Evolutionary conservation across 1,140 invertebrate species (phyloP).

Genomic region (Drosophila lacertosa): DNA sequence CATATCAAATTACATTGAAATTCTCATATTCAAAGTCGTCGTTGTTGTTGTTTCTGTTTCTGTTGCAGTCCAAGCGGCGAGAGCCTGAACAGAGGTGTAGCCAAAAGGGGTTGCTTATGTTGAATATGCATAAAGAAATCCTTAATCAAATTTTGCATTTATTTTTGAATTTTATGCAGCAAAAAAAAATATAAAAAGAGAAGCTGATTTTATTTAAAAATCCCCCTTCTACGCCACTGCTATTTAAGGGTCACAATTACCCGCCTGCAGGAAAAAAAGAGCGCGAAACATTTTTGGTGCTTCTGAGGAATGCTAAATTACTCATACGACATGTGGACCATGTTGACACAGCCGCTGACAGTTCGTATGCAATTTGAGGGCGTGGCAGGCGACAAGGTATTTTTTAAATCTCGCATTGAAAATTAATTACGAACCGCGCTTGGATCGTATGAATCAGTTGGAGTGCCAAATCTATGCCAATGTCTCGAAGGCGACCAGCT

Average conservation of each 20-base stretch:
- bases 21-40: conserved; percentile 65
- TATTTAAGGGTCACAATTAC: too few relatives aligned
- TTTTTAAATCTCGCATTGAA: conserved; percentile 9
- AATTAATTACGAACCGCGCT: conserved; percentile 18
- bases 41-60: conserved; percentile 19
- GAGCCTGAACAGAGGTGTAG: conserved; percentile 16
- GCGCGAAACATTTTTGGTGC: conserved; percentile 41
- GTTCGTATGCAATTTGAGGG: conserved; percentile 20
- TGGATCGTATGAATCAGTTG: conserved; percentile 26
- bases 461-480: conserved; percentile 33
- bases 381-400: conserved; percentile 24
- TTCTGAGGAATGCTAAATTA: conserved; percentile 67
- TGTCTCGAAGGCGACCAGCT: conserved; percentile 4
- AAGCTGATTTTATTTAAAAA: too few relatives aligned
- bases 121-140: too few relatives aligned
- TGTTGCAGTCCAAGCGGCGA: conserved; percentile 30
- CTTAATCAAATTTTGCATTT: not conserved
- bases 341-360: conserved; percentile 52
- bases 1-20: conserved; percentile 70
- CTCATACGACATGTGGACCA: conserved; percentile 70
- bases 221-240: conserved; percentile 9
- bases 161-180: too few relatives aligned
- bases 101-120: not conserved
- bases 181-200: too few relatives aligned
- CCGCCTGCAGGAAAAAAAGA: too few relatives aligned